A percentile compares a stretch with the other conserved stretches of the same genome.
phyloP scores from a whole-genome alignment of 2,113 vertebrate genomes.

The Glaucomys volans region DNA sequence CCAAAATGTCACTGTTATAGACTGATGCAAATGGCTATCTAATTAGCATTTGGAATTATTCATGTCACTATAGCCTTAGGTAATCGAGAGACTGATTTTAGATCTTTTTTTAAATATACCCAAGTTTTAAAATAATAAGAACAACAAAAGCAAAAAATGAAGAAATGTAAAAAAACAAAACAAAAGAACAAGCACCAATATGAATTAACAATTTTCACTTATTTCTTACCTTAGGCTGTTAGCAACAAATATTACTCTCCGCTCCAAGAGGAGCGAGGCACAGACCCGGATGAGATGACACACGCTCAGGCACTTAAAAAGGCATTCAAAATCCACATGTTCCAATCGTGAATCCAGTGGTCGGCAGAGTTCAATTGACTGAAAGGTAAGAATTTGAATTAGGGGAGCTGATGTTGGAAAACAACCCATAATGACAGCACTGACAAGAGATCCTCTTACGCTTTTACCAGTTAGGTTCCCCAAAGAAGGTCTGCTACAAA shows the following conservation, averaged over 20 bases:
- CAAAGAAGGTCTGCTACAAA: not conserved
- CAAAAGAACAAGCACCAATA: not conserved
- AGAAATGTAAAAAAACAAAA: too few relatives aligned
- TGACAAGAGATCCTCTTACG: not conserved
- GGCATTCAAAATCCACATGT: conserved; percentile 97
- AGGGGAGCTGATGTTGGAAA: not conserved
- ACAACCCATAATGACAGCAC: not conserved
- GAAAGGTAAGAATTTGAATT: conserved; percentile 19
- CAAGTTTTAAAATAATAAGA: conserved; percentile 33
- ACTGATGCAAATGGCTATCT: not conserved
- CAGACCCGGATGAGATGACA: conserved; percentile 92
- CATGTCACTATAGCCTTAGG: not conserved
- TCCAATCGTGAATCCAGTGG: conserved; percentile 96
- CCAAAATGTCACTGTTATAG: not conserved
- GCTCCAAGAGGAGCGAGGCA: conserved; percentile 96
- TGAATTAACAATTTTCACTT: not conserved
- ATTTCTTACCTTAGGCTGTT: conserved; percentile 94
- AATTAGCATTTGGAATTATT: not conserved
- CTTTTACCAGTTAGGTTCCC: not conserved
- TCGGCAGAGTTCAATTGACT: conserved; percentile 96
- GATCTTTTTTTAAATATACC: not conserved
- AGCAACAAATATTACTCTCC: conserved; percentile 97
- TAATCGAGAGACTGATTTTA: conserved; percentile 1
- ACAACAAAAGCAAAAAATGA: not conserved
- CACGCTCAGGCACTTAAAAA: conserved; percentile 94